These are phyloP conservation scores for Andrena cerasifolii DNA, from an alignment of 1,140 invertebrate species.

Conservation along the genomic window DNA sequence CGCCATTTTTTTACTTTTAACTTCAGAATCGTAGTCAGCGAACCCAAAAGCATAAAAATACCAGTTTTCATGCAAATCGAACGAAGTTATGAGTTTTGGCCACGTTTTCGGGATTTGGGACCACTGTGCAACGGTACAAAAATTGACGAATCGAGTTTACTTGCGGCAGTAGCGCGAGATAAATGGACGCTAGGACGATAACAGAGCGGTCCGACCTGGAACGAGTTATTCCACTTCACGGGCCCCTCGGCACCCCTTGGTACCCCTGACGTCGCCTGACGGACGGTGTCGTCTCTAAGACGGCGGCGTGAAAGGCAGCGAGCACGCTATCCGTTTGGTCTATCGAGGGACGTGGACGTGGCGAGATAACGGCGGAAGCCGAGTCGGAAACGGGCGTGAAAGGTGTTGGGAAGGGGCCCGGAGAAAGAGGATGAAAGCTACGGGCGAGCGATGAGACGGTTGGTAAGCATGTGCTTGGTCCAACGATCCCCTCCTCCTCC, in stretches of 20 bases:
- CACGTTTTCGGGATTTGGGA: no score
- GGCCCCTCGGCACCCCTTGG: not conserved
- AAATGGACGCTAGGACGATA: not conserved
- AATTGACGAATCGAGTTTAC: not conserved
- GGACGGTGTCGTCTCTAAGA: not conserved
- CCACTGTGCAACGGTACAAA: not conserved
- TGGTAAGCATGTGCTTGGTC: constrained; percentile 68
- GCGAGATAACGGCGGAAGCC: constrained; percentile 5
- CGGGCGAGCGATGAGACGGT: constrained; percentile 57
- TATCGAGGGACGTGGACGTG: not conserved
- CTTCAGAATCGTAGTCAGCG: no score
- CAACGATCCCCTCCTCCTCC: constrained; percentile 65
- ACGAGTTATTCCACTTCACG: not conserved
- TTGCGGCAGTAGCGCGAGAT: not conserved
- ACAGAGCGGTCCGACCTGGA: not conserved
- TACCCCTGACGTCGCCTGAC: not conserved
- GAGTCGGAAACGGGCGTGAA: constrained; percentile 23
- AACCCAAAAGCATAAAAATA: no score
- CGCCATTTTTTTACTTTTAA: no score
- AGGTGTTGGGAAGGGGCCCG: constrained; percentile 58
- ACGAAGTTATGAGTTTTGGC: no score
- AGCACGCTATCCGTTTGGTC: not conserved
- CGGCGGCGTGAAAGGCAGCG: not conserved
- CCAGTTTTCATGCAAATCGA: no score
- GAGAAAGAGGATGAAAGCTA: constrained; percentile 56